phyloP scores from a whole-genome alignment of 2,113 vertebrate genomes.

The Apistogramma diplotaenia region DNA sequence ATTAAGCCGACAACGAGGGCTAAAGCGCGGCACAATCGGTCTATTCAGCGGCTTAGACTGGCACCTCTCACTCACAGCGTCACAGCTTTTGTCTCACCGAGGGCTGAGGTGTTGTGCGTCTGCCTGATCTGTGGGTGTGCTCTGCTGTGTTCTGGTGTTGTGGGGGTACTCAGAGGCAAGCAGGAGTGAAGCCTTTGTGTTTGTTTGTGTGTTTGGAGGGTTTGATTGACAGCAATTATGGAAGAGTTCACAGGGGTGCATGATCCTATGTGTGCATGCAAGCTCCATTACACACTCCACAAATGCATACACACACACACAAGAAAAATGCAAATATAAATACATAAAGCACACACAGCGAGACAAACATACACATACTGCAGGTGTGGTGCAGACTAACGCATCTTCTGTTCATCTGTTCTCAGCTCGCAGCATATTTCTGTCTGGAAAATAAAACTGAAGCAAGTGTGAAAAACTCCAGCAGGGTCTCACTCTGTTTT shows the following conservation, averaged over 20 bases:
- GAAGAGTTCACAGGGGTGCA: slow-evolving; percentile 42
- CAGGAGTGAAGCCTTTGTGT: slow-evolving; percentile 42
- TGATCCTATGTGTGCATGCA: neutral
- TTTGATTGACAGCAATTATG: slow-evolving; percentile 69
- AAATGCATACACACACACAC: neutral
- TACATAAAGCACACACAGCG: neutral
- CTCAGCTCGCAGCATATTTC: neutral
- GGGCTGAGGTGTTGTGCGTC: slow-evolving; percentile 9
- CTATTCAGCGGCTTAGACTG: slow-evolving; percentile 47
- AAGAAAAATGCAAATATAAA: neutral
- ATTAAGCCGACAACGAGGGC: slow-evolving; percentile 54
- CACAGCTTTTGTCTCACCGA: slow-evolving; percentile 36
- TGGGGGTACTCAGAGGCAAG: slow-evolving; percentile 27
- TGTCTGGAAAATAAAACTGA: neutral
- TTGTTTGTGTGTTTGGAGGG: slow-evolving; percentile 51
- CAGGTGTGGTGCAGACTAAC: neutral
- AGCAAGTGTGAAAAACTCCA: neutral
- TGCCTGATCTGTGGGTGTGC: slow-evolving; percentile 8
- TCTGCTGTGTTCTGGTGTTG: slow-evolving; percentile 5
- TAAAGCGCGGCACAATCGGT: slow-evolving; percentile 50
- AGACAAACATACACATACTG: neutral
- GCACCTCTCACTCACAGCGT: slow-evolving; percentile 36
- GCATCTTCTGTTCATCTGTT: neutral
- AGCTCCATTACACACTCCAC: neutral
- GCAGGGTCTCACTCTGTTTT: slow-evolving; percentile 1